Evolutionary conservation across 2,888 invertebrate genomes (phyloP).

Genomic region (Bombylius major): DNA sequence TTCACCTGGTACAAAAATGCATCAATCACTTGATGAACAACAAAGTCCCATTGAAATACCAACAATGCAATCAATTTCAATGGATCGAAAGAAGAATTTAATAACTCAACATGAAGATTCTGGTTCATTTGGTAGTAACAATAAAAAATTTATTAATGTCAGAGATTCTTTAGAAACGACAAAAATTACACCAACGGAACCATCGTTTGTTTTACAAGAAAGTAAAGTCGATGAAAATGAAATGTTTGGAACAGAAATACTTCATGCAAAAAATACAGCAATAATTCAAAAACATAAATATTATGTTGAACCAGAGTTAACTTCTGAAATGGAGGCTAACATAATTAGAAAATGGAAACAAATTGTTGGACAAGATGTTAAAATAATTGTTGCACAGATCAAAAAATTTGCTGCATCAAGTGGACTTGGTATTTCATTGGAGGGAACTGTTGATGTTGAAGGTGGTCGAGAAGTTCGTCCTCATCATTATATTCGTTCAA

Average conservation of each 20-base stretch:
- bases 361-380: conserved; percentile 63
- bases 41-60: conserved; percentile 2
- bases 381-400: conserved; percentile 68
- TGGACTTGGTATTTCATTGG: conserved; percentile 91
- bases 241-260: conserved; percentile 4
- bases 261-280: conserved; percentile 26
- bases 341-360: conserved; percentile 73
- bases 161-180: conserved; percentile 31
- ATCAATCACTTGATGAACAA: conserved; percentile 14
- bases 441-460: conserved; percentile 96
- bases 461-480: conserved; percentile 95
- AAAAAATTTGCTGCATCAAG: conserved; percentile 80
- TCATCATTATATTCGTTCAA: conserved; percentile 96
- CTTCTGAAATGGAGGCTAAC: conserved; percentile 62
- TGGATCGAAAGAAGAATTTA: conserved; percentile 9
- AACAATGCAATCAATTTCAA: conserved; percentile 16
- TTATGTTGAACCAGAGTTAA: conserved; percentile 38
- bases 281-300: conserved; percentile 29
- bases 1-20: conserved; percentile 13
- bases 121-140: conserved; percentile 26
- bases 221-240: conserved; percentile 10
- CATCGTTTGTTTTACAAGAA: conserved; percentile 15
- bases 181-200: conserved; percentile 29
- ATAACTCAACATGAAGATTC: conserved; percentile 14
- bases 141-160: conserved; percentile 30